Evolutionary conservation across 2,113 vertebrate species (phyloP), one percentile per base, ranked within the genome.

Genomic region (Nibea coibor): DNA sequence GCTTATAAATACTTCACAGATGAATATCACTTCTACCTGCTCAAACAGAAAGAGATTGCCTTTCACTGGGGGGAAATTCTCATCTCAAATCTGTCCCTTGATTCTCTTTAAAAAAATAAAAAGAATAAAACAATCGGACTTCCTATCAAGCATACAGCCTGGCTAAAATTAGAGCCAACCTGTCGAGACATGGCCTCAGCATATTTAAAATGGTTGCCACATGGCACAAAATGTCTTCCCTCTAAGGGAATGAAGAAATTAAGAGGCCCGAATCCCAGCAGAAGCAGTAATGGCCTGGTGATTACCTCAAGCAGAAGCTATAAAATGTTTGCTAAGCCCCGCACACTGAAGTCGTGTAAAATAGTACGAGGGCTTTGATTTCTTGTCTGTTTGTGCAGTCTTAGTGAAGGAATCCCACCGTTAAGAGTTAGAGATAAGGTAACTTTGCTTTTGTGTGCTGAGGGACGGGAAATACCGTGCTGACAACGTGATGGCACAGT

Each of bases 171-270:
- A 76, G 48, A 67, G 9, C 17, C 39, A 67, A 11, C 57, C 58
- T 65, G 83, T 68, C 64, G 53, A 75, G 66, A 83, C 79, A 59
- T 79, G 73, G 70, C 58, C 73, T 86, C 77, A 88, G 76, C 80
- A 81, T 45, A 78, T 85, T 86, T 83, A 78, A 90, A 87, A 87
- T 80, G 77, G 81, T 76, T 70, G 54, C 83, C 75, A 86, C 76
- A 80, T 76, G 19, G 56, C 56, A 82, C 72, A 83, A 84, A 83
- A 86, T 76, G 83, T 80, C 83, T 80, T 75, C 63, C 50, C 75
- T 81, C 58, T 9, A 70, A 85, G 53, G 72, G 56, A 88, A 68
- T 72, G 45, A 67, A 73, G 61, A 79, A 75, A 82, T 85, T 42
- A 75, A 54, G 76, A 79, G 80, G 68, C 62, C 72, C 22, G 84